Base-by-base conservation (phyloP, 2,797 vertebrate genomes). In the Paedocypris micromegethes region DNA sequence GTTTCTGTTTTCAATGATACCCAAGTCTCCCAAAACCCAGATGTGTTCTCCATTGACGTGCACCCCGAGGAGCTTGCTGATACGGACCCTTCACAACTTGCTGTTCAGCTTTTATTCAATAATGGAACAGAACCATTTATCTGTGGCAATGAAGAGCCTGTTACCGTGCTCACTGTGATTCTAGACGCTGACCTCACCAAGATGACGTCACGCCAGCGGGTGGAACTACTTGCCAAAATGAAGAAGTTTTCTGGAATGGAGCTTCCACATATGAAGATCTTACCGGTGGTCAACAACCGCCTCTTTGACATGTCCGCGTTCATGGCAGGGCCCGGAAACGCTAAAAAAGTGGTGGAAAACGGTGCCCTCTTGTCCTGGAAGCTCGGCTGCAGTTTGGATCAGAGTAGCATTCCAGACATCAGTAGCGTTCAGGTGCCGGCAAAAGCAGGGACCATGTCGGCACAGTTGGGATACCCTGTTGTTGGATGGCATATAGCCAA, bases 401-500 rank as follows among this genome's bases (percentile, higher is more conserved):
- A 96, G 83, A 93, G 87, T 78, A 92, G 83, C 0, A 91, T 99
- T 59, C 97, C 97, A 23, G 90, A 98, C 66, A 93, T 99, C 71
- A 89, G 81, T 81, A 90, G 87, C 2, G 92, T 99, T 63, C 93
- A 97, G 83, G 83, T 85, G 73, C 95, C 97, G 2, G 95, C 97
- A 9, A 94, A 94, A 79, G 92, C 93, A 75, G 97, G 97, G 2
- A 81, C 92, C 0, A 98, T 99, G 96, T 97, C 97, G 0, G 94
- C 93, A 48, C 90, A 73, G 75, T 91, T 99, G 48, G 94, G 96
- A 49, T 97, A 93, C 80, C 97, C 97, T 0, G 97, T 99, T 46
- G 95, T 99, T 51, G 97, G 97, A 4, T 99, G 97, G 97, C 96
- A 99, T 77, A 96, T 99, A 0, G 94, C 96, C 58, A 99, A 99